phyloP scores from a whole-genome alignment of 2,113 vertebrate genomes.

The Pterocles orientalis region DNA sequence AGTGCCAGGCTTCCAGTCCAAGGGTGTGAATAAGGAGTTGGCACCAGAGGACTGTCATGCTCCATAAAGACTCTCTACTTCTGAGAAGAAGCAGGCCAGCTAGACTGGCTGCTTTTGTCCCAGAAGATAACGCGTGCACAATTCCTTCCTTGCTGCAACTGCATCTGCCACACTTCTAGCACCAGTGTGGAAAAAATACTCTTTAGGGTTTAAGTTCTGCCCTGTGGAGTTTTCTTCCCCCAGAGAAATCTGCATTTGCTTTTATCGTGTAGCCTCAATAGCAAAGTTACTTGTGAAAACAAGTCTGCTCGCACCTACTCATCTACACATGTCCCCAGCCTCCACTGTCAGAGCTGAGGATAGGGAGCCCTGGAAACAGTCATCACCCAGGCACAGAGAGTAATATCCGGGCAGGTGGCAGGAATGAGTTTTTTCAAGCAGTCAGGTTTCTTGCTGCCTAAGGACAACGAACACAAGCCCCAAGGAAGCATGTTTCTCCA shows the following conservation, averaged over 20 bases:
- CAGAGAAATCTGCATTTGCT: background rate
- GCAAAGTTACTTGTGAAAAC: background rate
- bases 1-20: slow-evolving; percentile 39
- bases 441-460: slow-evolving; percentile 16
- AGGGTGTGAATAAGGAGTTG: background rate
- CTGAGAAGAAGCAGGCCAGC: background rate
- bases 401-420: background rate
- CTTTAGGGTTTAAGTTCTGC: background rate
- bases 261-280: background rate
- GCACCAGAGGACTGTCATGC: slow-evolving; percentile 55
- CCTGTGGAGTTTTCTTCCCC: background rate
- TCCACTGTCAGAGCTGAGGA: background rate
- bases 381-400: background rate
- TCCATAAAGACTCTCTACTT: slow-evolving; percentile 1
- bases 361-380: background rate
- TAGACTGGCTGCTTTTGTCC: slow-evolving; percentile 58
- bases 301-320: background rate
- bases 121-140: slow-evolving; percentile 8
- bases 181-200: background rate
- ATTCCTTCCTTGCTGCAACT: slow-evolving; percentile 33
- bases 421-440: slow-evolving; percentile 30
- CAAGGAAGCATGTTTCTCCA: background rate
- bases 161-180: background rate
- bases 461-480: background rate
- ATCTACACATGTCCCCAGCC: background rate